A percentile compares a stretch with the other conserved stretches of the same genome.
These are phyloP conservation scores for Eristalinus aeneus DNA, from an alignment of 2,888 invertebrate species.

Conservation along the genomic window DNA sequence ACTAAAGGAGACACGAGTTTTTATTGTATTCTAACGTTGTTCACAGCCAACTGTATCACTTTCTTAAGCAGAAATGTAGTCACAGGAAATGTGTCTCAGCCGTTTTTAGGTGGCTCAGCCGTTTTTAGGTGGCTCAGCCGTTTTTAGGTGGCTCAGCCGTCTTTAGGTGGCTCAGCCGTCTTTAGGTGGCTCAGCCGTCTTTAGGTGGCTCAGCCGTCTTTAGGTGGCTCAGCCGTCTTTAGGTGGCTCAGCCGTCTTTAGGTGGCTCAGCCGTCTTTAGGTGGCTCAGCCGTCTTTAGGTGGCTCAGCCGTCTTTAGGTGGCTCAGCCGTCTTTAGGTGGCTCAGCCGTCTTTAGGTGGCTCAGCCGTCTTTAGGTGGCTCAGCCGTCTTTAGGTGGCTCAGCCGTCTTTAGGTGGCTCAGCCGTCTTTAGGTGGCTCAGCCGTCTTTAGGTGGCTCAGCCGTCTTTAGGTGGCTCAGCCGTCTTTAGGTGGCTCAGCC, in stretches of 20 bases:
- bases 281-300: neutral
- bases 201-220: no score
- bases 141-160: no score
- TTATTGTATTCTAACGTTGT: neutral
- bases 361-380: neutral
- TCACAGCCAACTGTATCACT: no score
- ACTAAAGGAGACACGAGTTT: neutral
- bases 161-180: no score
- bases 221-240: neutral
- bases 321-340: neutral
- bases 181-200: no score
- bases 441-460: neutral
- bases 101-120: no score
- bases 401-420: neutral
- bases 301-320: neutral
- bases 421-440: no score
- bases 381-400: neutral
- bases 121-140: no score
- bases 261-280: neutral
- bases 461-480: neutral
- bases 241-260: neutral
- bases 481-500: neutral
- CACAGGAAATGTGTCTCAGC: no score
- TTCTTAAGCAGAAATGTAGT: no score
- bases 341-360: neutral